A percentile compares a stretch with the other conserved stretches of the same genome.
Evolutionary conservation across 2,888 invertebrate species (phyloP).

Genomic region (Drosophila mayaguana): DNA sequence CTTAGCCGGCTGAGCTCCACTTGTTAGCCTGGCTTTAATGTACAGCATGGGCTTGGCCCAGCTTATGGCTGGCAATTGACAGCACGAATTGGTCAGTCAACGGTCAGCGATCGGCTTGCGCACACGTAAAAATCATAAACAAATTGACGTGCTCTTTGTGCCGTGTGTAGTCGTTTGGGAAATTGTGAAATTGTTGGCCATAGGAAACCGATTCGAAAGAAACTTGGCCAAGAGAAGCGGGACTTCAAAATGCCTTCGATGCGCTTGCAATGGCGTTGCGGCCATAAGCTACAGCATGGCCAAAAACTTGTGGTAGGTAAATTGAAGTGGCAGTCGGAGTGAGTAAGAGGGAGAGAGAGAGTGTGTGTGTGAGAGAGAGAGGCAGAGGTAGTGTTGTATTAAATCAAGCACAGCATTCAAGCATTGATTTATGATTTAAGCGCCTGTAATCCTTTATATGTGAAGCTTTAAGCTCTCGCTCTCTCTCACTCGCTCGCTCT

Average conservation of each 20-base stretch:
- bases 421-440: constrained; percentile 69
- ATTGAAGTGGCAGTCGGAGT: neutral
- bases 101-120: constrained; percentile 68
- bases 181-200: constrained; percentile 55
- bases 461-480: constrained; percentile 64
- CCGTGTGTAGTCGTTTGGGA: constrained; percentile 24
- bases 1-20: neutral
- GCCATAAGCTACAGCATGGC: constrained; percentile 65
- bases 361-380: neutral
- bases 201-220: constrained; percentile 4
- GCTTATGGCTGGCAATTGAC: constrained; percentile 37
- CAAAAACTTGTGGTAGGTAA: constrained; percentile 63
- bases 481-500: constrained; percentile 19
- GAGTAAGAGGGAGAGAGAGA: neutral
- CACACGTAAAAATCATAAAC: constrained; percentile 70
- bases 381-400: neutral
- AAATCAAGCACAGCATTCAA: constrained; percentile 11
- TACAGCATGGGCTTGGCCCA: constrained; percentile 21
- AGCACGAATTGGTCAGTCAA: constrained; percentile 54
- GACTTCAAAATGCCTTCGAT: constrained; percentile 76
- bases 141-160: constrained; percentile 45
- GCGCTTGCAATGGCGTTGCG: constrained; percentile 78
- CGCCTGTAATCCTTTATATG: constrained; percentile 64
- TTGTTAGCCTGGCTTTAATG: constrained; percentile 34
- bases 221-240: constrained; percentile 1